Evolutionary conservation across 2,888 invertebrate genomes (phyloP), one percentile per base, ranked within the genome.

Genomic region (Nasonovia ribisnigri): DNA sequence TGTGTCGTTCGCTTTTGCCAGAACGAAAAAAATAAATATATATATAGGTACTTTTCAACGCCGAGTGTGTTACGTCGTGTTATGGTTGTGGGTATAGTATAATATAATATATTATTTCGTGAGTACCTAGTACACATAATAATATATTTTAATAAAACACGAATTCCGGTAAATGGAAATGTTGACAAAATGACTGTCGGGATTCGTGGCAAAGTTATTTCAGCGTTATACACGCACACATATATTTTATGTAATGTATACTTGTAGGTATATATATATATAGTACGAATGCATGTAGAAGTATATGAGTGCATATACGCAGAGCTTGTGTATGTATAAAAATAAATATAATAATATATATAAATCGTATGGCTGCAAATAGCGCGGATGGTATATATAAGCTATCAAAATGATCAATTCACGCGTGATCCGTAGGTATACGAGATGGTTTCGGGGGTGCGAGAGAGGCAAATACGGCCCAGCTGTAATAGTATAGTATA

Each of bases 111-210:
- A 43, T 46, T 86, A 86, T 86, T 43, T 29, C 24, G 43, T 13
- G 77, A 77, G 77, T 67, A n/a, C n/a, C 67, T 67, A n/a, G n/a
- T n/a, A 16, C n/a, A 67, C 77, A 77, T 36, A 36, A 87, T 48
- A 87, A 87, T 87, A 46, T 87, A 46, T 46, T 87, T 46, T 46
- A 36, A 77, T 77, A 77, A 36, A 77, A 77, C 77, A 77, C 51
- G 24, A n/a, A 88, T 60, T 60, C 57, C 26, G 20, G 43, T 43
- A 60, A 90, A 90, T 90, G 89, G 89, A 46, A 57, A 90, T 60
- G n/a, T 90, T 60, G 89, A 43, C 43, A 43, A 90, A 90, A 90
- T 60, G 29, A 46, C 60, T 60, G 29, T 60, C 29, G 57, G 60
- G 89, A 60, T 90, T 60, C 60, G 36, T 6, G 8, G 16, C 29